A percentile compares a stretch with the other conserved stretches of the same genome.
Conservation (phyloP, 2,797 vertebrate genomes). For the Pelochelys cantorii region DNA sequence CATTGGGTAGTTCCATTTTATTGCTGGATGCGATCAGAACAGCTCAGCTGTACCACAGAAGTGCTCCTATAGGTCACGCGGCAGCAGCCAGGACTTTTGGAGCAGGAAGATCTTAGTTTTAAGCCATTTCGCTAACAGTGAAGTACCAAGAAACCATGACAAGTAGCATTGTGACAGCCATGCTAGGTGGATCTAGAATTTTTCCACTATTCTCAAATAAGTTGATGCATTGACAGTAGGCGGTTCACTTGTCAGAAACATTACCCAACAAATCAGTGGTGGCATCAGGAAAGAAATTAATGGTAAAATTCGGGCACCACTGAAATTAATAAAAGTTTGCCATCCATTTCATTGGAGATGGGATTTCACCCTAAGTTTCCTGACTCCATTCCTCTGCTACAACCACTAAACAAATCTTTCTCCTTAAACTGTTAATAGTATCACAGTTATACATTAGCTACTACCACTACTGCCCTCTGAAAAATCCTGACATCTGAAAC, state of each 20-base stretch:
- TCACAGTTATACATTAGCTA: background rate
- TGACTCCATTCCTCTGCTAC: background rate
- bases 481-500: background rate
- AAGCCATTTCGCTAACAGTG: rapidly evolving
- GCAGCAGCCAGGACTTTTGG: background rate
- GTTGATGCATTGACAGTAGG: no score
- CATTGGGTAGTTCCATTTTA: background rate
- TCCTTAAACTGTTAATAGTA: background rate
- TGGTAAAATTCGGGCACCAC: background rate
- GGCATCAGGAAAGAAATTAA: background rate
- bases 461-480: background rate
- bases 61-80: background rate
- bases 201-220: background rate
- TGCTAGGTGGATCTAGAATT: rapidly evolving
- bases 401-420: background rate
- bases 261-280: background rate
- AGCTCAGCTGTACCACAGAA: background rate
- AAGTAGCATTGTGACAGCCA: background rate
- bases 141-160: background rate
- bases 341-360: background rate
- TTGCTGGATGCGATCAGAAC: background rate
- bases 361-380: background rate
- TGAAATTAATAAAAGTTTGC: background rate
- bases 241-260: no score
- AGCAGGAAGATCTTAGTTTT: background rate